These are phyloP conservation scores for Mactra quadrangularis DNA, from an alignment of 1,140 invertebrate species.

Conservation along the genomic window DNA sequence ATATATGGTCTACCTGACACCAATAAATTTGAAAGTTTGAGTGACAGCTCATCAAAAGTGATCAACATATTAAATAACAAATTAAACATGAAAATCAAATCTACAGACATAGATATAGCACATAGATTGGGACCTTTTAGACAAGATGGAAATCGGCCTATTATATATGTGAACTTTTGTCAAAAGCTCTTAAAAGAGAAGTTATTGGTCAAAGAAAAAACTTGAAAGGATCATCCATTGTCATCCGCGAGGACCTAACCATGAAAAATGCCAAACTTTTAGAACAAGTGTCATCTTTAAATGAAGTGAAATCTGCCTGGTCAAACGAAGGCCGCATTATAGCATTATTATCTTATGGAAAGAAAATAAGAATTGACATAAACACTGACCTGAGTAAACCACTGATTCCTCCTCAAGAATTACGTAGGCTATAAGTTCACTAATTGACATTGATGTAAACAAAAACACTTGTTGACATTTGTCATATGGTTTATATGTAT, in stretches of 20 bases:
- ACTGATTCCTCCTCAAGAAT: no score
- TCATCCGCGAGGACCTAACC: conserved; percentile 7
- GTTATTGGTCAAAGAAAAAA: background rate
- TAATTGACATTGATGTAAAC: no score
- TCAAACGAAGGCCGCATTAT: conserved; percentile 24
- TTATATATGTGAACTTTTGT: background rate
- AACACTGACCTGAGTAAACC: background rate
- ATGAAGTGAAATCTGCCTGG: background rate
- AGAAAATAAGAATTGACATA: background rate
- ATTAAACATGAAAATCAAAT: background rate
- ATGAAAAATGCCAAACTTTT: conserved; percentile 13
- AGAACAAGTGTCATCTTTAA: background rate
- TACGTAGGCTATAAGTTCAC: no score
- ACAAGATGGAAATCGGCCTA: background rate
- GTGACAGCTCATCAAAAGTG: background rate
- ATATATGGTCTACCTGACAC: background rate
- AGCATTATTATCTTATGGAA: background rate
- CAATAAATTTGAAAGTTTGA: background rate
- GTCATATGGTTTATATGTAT: no score
- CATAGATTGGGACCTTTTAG: conserved; percentile 7
- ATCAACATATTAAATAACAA: background rate
- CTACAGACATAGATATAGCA: conserved; percentile 8
- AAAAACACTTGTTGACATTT: no score
- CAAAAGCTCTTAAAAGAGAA: background rate
- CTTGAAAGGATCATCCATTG: background rate